These are phyloP conservation scores for Dasypolia templi DNA, from an alignment of 2,888 invertebrate genomes.

Conservation along the genomic window DNA sequence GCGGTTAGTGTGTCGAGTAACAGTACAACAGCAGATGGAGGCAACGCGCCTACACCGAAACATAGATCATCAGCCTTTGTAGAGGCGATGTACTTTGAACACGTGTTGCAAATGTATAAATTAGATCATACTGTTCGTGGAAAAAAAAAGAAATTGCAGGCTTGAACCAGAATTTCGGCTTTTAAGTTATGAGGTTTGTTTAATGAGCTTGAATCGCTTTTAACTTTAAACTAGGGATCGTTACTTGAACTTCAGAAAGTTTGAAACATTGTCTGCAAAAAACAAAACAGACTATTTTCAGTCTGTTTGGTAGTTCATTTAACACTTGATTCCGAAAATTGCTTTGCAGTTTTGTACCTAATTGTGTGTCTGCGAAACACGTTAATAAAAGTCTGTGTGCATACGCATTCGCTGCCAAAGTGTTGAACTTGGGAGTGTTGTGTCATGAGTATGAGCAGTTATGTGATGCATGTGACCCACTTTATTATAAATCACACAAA, in stretches of 20 bases:
- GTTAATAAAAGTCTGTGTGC: constrained; percentile 58
- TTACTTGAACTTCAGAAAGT: not conserved
- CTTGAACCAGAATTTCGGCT: not conserved
- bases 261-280: not conserved
- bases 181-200: too few species aligned
- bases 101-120: constrained; percentile 3
- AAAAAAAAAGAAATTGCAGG: not conserved
- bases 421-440: constrained; percentile 81
- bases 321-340: not conserved
- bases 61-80: constrained; percentile 76
- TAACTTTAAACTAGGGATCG: not conserved
- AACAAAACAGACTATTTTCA: not conserved
- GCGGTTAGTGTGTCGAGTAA: constrained; percentile 89
- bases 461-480: constrained; percentile 84
- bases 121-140: not conserved
- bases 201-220: too few species aligned
- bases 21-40: constrained; percentile 86
- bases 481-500: constrained; percentile 79
- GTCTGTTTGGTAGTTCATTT: constrained; percentile 1
- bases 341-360: constrained; percentile 61
- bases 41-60: constrained; percentile 79
- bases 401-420: constrained; percentile 72
- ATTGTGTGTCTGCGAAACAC: constrained; percentile 41
- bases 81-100: constrained; percentile 61
- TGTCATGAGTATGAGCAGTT: constrained; percentile 87